Percentiles rank a stretch among this genome's conserved stretches.
Conservation (phyloP, 1,140 invertebrate genomes). For the Cydia splendana region DNA sequence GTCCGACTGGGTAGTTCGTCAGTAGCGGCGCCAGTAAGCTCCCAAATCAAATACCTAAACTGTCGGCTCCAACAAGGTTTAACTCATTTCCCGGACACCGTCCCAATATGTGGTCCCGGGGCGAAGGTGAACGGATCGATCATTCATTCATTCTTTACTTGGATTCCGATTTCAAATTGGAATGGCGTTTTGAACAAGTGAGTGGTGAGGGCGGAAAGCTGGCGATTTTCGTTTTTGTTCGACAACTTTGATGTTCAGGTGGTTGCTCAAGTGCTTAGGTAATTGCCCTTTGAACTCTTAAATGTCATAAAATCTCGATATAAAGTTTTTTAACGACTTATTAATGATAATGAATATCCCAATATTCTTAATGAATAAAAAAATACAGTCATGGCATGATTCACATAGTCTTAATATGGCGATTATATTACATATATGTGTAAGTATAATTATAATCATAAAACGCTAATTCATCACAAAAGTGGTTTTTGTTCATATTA, state of each 20-base stretch:
- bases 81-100: conserved; percentile 71
- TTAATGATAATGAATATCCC: too few species aligned
- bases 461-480: too few species aligned
- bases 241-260: not conserved
- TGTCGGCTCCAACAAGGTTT: conserved; percentile 64
- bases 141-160: conserved; percentile 31
- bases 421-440: too few species aligned
- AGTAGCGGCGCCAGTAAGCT: conserved; percentile 43
- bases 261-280: not conserved
- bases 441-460: too few species aligned
- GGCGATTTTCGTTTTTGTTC: not conserved
- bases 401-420: too few species aligned
- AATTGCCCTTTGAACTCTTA: too few species aligned
- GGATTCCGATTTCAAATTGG: conserved; percentile 14
- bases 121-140: conserved; percentile 64
- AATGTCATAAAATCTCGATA: too few species aligned
- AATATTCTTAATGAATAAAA: too few species aligned
- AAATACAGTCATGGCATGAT: too few species aligned
- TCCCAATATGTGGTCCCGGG: conserved; percentile 68
- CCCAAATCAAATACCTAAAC: conserved; percentile 63
- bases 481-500: too few species aligned
- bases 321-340: too few species aligned
- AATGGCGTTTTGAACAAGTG: conserved; percentile 6
- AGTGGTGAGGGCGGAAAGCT: conserved; percentile 1
- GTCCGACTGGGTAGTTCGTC: not conserved